Base-by-base conservation (phyloP, 2,113 vertebrate species). In the Bothrops jararaca region DNA sequence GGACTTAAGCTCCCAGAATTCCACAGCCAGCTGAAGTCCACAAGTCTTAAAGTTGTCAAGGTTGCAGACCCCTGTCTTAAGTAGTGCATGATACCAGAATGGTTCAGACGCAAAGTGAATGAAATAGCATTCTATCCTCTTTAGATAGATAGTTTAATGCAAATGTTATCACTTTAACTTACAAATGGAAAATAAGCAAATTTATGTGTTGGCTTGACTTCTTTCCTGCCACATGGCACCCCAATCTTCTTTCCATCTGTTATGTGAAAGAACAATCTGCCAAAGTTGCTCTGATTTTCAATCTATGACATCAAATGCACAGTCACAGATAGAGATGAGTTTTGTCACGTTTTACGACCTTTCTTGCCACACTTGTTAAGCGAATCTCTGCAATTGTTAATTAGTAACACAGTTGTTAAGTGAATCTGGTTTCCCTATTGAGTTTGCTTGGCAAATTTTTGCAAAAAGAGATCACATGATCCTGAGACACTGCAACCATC, bases 121-220 rank as follows among this genome's bases (percentile, higher is more conserved):
- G 34, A 52, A 15, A 54, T 93, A 34, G 2, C 13, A 20, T 88
- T 50, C 52, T 0, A 11, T 87, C 69, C 42, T 45, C 86, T 80
- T 1, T 92, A 92, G 85, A 85, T 3, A 54, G 93, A 91, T 92
- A 56, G 52, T 85, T 87, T 80, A 93, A 74, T 91, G 42, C 88
- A 94, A 50, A 89, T 94, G 60, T 93, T 94, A 91, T 39, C 52
- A 15, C 2, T 23, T 34, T 89, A 92, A 48, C 29, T 64, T 95
- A 26, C 48, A 69, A 53, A 2, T 58, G 48, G 88, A 89, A 45
- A 56, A 85, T 52, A 92, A 94, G 39, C 22, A 23, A n/a, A 39
- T 56, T 91, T 85, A 93, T 94, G 94, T 9, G 92, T 95, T 92
- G 80, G 86, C 95, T 56, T 24, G 64, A 52, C 34, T 56, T 89